A percentile compares a stretch with the other conserved stretches of the same genome.
phyloP scores from a whole-genome alignment of 2,888 invertebrate genomes.

The Morinoia aosen region DNA sequence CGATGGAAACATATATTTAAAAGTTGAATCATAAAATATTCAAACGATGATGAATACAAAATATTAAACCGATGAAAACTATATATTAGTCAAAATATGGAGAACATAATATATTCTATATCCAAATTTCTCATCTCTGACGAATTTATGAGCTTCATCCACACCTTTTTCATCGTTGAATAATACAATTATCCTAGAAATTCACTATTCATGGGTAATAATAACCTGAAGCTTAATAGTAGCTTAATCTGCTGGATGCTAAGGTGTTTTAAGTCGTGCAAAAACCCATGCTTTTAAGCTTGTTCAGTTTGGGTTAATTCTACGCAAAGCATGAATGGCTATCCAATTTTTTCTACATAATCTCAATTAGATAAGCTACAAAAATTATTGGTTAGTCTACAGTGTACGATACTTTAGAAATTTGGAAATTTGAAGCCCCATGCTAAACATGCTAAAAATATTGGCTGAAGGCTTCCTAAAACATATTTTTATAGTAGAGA shows the following conservation, averaged over 20 bases:
- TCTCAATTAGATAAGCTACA: not conserved
- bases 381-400: not conserved
- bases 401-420: not conserved
- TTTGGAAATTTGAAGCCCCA: slow-evolving; percentile 6
- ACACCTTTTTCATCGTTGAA: not conserved
- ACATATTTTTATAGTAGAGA: not conserved
- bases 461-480: not conserved
- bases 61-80: too few relatives aligned
- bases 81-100: too few relatives aligned
- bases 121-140: not conserved
- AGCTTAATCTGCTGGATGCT: not conserved
- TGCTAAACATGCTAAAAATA: not conserved
- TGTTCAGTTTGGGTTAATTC: not conserved
- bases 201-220: not conserved
- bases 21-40: not conserved
- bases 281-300: not conserved
- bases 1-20: not conserved
- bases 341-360: not conserved
- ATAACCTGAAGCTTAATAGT: not conserved
- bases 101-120: not conserved
- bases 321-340: slow-evolving; percentile 9
- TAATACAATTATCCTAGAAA: not conserved
- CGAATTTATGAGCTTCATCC: not conserved
- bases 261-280: slow-evolving; percentile 3
- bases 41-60: too few relatives aligned